Conservation (phyloP, 2,888 invertebrate species). For the Eupithecia dodoneata region DNA sequence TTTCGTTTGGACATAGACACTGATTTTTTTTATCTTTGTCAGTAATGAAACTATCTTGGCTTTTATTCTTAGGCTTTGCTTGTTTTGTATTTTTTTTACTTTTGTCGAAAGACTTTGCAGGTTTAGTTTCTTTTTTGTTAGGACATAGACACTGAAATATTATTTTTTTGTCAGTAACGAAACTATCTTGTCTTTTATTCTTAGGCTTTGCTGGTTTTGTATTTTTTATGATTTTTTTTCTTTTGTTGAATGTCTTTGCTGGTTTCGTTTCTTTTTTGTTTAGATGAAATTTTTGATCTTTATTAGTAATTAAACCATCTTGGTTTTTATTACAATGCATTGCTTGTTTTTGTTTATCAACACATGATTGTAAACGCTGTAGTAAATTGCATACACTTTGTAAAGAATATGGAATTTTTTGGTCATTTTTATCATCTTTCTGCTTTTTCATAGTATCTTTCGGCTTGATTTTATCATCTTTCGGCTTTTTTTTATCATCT, state of each 20-base stretch:
- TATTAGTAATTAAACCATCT: not conserved
- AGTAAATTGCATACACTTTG: not conserved
- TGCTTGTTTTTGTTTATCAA: not conserved
- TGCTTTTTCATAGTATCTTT: no score
- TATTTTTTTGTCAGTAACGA: not conserved
- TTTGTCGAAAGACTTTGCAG: not conserved
- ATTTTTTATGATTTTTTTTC: not conserved
- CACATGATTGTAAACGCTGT: not conserved
- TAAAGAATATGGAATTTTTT: not conserved
- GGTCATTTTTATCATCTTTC: not conserved
- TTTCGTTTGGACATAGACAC: no score
- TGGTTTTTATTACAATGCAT: not conserved
- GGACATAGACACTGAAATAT: not conserved
- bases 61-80: not conserved
- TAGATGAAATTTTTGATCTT: no score
- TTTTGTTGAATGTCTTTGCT: no score
- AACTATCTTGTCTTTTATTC: not conserved
- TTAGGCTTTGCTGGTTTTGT: not conserved
- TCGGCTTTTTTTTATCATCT: no score
- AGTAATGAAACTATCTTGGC: not conserved
- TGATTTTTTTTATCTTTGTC: not conserved
- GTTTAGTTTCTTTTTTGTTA: not conserved
- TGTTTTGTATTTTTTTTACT: not conserved
- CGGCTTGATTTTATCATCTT: not conserved
- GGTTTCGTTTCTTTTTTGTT: no score